These are phyloP conservation scores for Sympetrum striolatum DNA, from an alignment of 2,888 invertebrate species.

Conservation along the genomic window DNA sequence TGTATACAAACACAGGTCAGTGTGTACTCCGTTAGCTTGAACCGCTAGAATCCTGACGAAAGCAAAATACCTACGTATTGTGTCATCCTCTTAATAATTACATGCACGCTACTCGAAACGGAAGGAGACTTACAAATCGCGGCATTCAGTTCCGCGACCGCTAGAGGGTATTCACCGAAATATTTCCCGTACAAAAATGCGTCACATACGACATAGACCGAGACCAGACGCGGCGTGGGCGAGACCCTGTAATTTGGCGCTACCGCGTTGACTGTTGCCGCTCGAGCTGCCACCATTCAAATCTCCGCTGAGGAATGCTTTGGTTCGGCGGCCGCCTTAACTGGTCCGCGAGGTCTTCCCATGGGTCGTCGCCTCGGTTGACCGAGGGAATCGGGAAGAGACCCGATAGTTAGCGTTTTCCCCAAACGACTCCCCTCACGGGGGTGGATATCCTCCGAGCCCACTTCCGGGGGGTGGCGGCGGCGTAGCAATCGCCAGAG, in stretches of 20 bases:
- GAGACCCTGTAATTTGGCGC: constrained; percentile 19
- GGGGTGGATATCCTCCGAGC: constrained; percentile 18
- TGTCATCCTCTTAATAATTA: no score
- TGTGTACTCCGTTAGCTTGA: no score
- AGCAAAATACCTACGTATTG: no score
- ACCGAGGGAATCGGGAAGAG: background rate
- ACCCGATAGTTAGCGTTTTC: background rate
- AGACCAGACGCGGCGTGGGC: background rate
- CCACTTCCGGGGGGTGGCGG: constrained; percentile 36
- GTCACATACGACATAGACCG: no score
- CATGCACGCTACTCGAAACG: no score
- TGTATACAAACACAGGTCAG: no score
- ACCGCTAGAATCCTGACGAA: no score
- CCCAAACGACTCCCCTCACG: background rate
- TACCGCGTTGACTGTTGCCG: constrained; percentile 19
- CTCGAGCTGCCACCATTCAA: constrained; percentile 8
- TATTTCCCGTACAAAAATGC: no score
- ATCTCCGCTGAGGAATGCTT: constrained; percentile 11
- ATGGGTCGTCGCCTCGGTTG: constrained; percentile 10
- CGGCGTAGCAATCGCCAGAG: constrained; percentile 20
- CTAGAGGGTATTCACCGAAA: no score
- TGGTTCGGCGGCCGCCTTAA: constrained; percentile 28
- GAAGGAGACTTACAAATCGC: no score
- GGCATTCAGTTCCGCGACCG: no score
- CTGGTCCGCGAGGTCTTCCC: constrained; percentile 20